A percentile compares a stretch with the other conserved stretches of the same genome.
These are phyloP conservation scores for Sesamia inferens DNA, from an alignment of 2,888 invertebrate genomes.

Conservation along the genomic window DNA sequence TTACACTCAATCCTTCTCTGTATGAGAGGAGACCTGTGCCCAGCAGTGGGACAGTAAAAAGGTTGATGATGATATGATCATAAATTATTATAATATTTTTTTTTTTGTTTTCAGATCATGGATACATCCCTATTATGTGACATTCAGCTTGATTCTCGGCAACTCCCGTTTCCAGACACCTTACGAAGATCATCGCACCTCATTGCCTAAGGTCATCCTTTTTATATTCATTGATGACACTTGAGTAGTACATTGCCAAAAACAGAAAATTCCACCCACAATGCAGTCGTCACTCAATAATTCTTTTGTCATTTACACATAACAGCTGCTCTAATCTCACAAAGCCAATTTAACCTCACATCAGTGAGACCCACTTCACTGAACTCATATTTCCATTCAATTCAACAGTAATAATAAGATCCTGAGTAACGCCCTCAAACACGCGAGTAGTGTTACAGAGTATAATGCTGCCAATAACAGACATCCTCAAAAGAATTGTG, in stretches of 20 bases:
- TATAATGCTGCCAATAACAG: conserved; percentile 55
- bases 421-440: conserved; percentile 66
- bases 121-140: no score
- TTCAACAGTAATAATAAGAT: conserved; percentile 38
- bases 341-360: conserved; percentile 47
- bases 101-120: no score
- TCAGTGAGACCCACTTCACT: conserved; percentile 36
- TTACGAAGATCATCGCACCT: no score
- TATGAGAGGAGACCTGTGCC: no score
- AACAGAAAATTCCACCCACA: neutral
- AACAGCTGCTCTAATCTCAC: conserved; percentile 47
- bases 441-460: conserved; percentile 61
- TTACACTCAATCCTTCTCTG: no score
- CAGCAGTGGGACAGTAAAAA: no score
- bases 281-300: conserved; percentile 17
- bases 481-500: conserved; percentile 20
- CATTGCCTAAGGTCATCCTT: no score
- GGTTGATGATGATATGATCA: no score
- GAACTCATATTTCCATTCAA: conserved; percentile 46
- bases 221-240: neutral
- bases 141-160: no score
- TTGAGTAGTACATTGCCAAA: neutral
- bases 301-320: conserved; percentile 6
- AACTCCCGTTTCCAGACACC: no score
- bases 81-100: no score